phyloP scores from a whole-genome alignment of 2,888 invertebrate species.

The Nomada fucata region DNA sequence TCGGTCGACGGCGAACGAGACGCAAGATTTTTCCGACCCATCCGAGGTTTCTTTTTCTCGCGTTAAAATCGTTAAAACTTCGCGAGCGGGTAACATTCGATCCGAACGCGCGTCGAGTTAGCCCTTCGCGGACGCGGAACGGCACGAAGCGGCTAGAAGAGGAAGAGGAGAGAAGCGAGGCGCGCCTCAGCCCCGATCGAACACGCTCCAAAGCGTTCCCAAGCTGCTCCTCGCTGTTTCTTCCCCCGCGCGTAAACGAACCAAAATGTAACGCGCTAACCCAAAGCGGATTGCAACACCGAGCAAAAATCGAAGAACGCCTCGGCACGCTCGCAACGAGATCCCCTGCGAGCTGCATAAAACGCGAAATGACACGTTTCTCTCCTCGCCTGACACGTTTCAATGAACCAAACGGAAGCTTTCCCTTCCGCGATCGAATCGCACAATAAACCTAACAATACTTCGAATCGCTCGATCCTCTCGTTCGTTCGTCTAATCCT shows the following conservation, averaged over 20 bases:
- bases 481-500: too few species aligned
- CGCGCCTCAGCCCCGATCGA: background rate
- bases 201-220: slow-evolving; percentile 1
- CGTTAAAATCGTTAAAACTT: slow-evolving; percentile 27
- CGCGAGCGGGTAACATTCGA: slow-evolving; percentile 14
- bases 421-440: too few species aligned
- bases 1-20: slow-evolving; percentile 16
- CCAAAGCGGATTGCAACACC: background rate
- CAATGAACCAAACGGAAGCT: too few species aligned
- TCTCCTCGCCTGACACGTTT: accelerated
- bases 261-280: background rate
- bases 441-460: too few species aligned
- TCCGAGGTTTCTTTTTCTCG: slow-evolving; percentile 13
- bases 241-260: background rate
- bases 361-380: too few species aligned
- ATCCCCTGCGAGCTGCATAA: too few species aligned
- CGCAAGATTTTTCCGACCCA: slow-evolving; percentile 25
- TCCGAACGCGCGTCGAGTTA: background rate
- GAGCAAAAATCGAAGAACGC: too few species aligned
- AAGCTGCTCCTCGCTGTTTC: too few species aligned
- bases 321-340: too few species aligned
- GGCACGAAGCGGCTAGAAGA: background rate
- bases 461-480: too few species aligned
- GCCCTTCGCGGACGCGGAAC: background rate
- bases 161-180: background rate